Evolutionary conservation across 2,888 invertebrate genomes (phyloP), one percentile per base, ranked within the genome.

Genomic region (Apamea monoglypha): DNA sequence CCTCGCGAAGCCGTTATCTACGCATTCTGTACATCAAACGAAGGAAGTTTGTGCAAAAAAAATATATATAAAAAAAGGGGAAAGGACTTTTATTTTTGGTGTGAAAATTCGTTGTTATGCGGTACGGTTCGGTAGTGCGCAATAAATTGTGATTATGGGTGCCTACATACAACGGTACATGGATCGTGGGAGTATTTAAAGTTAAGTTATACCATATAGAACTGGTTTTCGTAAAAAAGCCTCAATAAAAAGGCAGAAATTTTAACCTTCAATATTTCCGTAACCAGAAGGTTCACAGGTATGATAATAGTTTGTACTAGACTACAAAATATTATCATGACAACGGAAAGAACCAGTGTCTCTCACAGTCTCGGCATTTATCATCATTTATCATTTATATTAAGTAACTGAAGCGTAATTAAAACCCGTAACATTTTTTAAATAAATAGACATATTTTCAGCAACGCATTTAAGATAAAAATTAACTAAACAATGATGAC

Each of bases 381-480:
- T n/a, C n/a, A n/a, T n/a, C n/a, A n/a, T n/a, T n/a, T n/a, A n/a
- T n/a, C n/a, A n/a, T 47, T 47, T 14, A 47, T 47, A 56, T 56
- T 25, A 25, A 12, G 10, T 56, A 56, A 40, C 50, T 68, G 6
- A 50, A 56, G 25, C 36, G 29, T 8, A 47, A 40, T 29, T 50
- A 4, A 69, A 59, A 47, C 0, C 14, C 6, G 12, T 29, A 21
- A 44, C 10, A 56, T 25, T 36, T 56, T 79, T 56, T 12, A 0
- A 40, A 32, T n/a, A 32, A 32, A 53, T 0, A 21, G 1, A 16
- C 21, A 6, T 68, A 40, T 32, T 70, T 76, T 70, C 40, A 64
- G 44, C 68, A 36, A 68, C 75, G 18, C 44, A 47, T 32, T 67
- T 68, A 25, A 76, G 32, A 81, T 47, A 76, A 83, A 32, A 47